Evolutionary conservation across 2,797 vertebrate species (phyloP), one percentile per base, ranked within the genome.

Genomic region (Neopelma chrysocephalum): DNA sequence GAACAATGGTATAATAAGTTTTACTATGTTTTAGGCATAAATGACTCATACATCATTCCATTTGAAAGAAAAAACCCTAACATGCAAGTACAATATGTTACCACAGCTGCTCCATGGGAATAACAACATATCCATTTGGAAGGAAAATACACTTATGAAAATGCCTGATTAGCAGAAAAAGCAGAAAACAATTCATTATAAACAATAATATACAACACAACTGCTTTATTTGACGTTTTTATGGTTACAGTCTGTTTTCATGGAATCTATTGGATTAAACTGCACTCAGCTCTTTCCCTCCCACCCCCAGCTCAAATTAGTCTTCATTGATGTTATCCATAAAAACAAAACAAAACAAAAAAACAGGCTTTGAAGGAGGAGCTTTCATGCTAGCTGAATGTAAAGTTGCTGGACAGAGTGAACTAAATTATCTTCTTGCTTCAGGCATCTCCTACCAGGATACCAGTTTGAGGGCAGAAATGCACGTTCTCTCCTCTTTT

Each of bases 171-270:
- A 95, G 92, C 71, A 95, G 78, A 94, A 92, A 95, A 93, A 90
- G 73, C 40, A 96, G 90, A 93, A 96, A 93, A 93, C 78, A 94
- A 94, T 92, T 95, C 4, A 89, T 95, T 89, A 89, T 45, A 92
- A 94, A 95, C 86, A 89, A 62, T 72, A 95, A 90, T 82, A 65
- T 42, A 86, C 77, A 79, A 80, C 43, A 51, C 36, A 73, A 93
- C 57, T 51, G 81, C 9, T 89, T 93, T 87, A 86, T 79, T 93
- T 77, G 42, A 89, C 38, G 2, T 80, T 94, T 94, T 95, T 75
- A 94, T 69, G 78, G 64, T 77, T 82, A 87, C 60, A 92, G 81
- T 82, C 68, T 89, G 81, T 75, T 93, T 95, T 85, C 81, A 58
- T 8, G 47, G 57, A 93, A 77, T 68, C 57, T 81, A 68, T 17